Base-by-base conservation (phyloP, 23 tunicate species). In the Ascidia mentula region DNA sequence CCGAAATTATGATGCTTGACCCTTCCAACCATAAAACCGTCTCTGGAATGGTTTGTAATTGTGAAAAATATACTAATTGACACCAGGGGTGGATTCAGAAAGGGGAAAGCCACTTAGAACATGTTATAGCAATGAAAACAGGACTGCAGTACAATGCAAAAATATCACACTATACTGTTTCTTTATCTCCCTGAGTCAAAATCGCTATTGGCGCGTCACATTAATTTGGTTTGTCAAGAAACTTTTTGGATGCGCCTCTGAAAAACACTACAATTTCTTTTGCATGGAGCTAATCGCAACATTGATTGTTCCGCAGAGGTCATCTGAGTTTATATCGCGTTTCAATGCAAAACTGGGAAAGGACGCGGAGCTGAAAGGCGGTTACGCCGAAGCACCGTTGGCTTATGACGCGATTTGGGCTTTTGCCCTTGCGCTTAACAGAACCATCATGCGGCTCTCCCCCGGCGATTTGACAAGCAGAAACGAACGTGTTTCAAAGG, bases 331-430 rank as follows among this genome's bases (percentile, higher is more conserved):
- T 18, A 6, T 71, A 17, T 34, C 75, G 75, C 38, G 75, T 4
- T 31, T 71, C 1, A 53, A 53, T 28, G 18, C 24, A 18, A 71
- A 71, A n/a, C 40, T 36, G 18, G 40, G 39, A 5, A 36, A 37
- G 0, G 78, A 36, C 15, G 40, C 40, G 1, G 46, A 74, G 45
- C 28, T 35, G 26, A 74, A 74, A 37, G 84, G 84, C 1, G 84
- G 84, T 6, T 80, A 80, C 65, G 84, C 45, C 6, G 84, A 80
- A 42, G 84, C 84, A 35, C 77, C 77, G 8, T 35, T 80, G 7
- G 84, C 84, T 17, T 80, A 80, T 30, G 84, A 80, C 42, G 84
- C 84, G 7, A 30, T 80, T 1, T 80, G 84, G 84, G 84, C 84
- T 0, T 34, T 80, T 69, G 84, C 84, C 38, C 36, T 80, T 37